A percentile compares a stretch with the other conserved stretches of the same genome.
phyloP scores from a whole-genome alignment of 2,888 invertebrate genomes.

The Zelleria hepariella region DNA sequence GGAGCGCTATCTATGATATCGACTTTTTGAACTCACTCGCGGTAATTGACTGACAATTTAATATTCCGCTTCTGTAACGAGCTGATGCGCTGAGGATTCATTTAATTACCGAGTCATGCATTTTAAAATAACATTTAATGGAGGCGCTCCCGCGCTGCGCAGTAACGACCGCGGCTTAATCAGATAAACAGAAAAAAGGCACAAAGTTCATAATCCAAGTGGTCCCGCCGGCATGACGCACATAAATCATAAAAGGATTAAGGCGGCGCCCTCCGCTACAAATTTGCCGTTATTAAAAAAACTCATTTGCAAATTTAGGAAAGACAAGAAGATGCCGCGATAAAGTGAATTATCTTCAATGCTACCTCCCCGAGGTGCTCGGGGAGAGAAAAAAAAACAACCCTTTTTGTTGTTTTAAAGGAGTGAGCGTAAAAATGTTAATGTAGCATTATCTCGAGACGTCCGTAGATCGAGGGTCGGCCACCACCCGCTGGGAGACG shows the following conservation, averaged over 20 bases:
- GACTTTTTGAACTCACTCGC: background rate
- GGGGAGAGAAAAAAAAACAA: constrained; percentile 37
- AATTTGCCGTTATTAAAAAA: constrained; percentile 70
- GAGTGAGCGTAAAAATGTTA: constrained; percentile 50
- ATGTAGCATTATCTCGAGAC: constrained; percentile 20
- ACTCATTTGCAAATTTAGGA: constrained; percentile 68
- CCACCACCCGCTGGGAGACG: background rate
- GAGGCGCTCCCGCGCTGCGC: background rate
- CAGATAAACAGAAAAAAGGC: constrained; percentile 26
- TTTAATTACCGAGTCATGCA: background rate
- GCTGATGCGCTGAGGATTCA: background rate
- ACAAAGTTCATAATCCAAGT: constrained; percentile 39
- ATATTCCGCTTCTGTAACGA: background rate
- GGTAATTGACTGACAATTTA: background rate
- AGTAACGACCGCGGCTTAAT: constrained; percentile 18
- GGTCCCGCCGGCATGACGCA: constrained; percentile 31
- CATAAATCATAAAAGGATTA: constrained; percentile 64
- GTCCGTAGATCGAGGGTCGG: background rate
- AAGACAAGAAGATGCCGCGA: constrained; percentile 67
- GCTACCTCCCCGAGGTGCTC: constrained; percentile 34
- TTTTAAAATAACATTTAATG: background rate
- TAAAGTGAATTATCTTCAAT: constrained; percentile 64
- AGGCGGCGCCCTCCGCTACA: constrained; percentile 37
- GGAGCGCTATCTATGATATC: background rate
- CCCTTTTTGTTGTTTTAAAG: constrained; percentile 36